A percentile compares a stretch with the other conserved stretches of the same genome.
These are phyloP conservation scores for Drosophila koepferae DNA, from an alignment of 2,888 invertebrate genomes.

Conservation along the genomic window DNA sequence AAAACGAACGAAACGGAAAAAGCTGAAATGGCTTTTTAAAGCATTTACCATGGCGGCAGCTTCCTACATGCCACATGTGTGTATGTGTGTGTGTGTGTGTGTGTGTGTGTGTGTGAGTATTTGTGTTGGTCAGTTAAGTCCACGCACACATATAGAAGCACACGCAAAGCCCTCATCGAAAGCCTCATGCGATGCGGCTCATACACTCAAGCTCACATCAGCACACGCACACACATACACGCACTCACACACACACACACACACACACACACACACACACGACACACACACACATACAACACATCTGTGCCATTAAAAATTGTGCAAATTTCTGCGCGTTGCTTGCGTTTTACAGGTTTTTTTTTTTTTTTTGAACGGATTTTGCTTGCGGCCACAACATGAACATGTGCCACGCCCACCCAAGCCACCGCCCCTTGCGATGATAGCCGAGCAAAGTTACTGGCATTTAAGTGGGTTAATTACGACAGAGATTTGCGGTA, in stretches of 20 bases:
- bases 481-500: constrained; percentile 62
- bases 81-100: constrained; percentile 11
- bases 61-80: constrained; percentile 25
- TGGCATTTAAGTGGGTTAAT: constrained; percentile 70
- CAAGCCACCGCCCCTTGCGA: constrained; percentile 40
- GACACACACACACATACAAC: neutral
- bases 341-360: constrained; percentile 43
- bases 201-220: constrained; percentile 19
- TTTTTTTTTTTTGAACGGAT: constrained; percentile 13
- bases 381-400: constrained; percentile 44
- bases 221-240: constrained; percentile 11
- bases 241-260: constrained; percentile 12
- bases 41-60: constrained; percentile 58
- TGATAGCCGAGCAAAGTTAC: constrained; percentile 52
- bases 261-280: constrained; percentile 3
- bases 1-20: constrained; percentile 23
- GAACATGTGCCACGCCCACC: constrained; percentile 49
- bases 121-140: constrained; percentile 64
- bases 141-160: constrained; percentile 29
- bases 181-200: constrained; percentile 36
- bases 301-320: constrained; percentile 65
- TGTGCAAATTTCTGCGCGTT: constrained; percentile 65
- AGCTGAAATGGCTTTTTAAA: constrained; percentile 76
- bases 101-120: constrained; percentile 11
- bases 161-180: constrained; percentile 57